Base-by-base conservation (phyloP, 1,140 invertebrate genomes). In the Tyrophagus putrescentiae region DNA sequence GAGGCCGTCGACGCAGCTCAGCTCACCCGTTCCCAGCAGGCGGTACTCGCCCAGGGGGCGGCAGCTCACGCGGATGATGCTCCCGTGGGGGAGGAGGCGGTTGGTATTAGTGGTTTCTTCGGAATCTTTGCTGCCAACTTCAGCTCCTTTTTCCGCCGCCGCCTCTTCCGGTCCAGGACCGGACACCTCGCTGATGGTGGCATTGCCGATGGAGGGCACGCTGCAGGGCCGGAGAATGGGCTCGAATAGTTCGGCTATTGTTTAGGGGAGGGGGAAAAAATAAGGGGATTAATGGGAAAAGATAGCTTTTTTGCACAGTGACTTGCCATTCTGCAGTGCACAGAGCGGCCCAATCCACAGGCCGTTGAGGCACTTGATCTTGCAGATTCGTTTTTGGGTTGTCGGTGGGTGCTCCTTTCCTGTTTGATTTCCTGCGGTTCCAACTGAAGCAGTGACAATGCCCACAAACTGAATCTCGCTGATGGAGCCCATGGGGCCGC, bases 21-120 rank as follows among this genome's bases (percentile, higher is more conserved):
- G 72, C 60, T 74, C 69, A 16, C 79, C 71, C 65, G 82, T 76
- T 58, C 86, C 78, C 54, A 83, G 70, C 62, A 89, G 75, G 70
- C 88, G 88, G 70, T 86, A 88, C 63, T 84, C 75, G 13, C 86
- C 86, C 57, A 88, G 72, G 67, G 87, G 82, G 57, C 79, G 77
- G 72, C 86, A 90, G 57, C 85, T 75, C 0, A 81, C 73, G 23
- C 63, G 18, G 1, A 27, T 5, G 7, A 18, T 48, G 7, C 21
- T 48, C 31, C 45, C 45, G 31, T 48, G 45, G 23, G 45, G 7
- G 21, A 48, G 6, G 23, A 25, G 45, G 31, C 18, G 45, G 31
- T 48, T 48, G 45, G 21, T 48, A 6, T 48, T 21, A 21, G 31
- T 48, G 13, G 36, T 13, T 39, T 39, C 36, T 21, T 39, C 36